phyloP scores from a whole-genome alignment of 1,140 invertebrate genomes.

The Leucophenga varia region DNA sequence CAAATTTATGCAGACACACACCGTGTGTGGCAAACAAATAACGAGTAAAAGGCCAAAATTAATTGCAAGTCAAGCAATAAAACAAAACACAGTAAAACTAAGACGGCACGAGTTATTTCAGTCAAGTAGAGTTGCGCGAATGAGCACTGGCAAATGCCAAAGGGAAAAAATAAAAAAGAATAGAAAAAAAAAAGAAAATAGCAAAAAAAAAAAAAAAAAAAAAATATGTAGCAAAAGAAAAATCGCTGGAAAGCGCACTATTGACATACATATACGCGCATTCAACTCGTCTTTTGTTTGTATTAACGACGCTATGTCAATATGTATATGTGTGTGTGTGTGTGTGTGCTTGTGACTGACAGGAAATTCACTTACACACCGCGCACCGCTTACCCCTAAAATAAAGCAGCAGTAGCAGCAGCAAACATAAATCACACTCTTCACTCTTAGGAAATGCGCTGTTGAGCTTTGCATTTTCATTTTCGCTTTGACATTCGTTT shows the following conservation, averaged over 20 bases:
- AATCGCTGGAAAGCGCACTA: conserved; percentile 54
- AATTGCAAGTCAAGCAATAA: too few species aligned
- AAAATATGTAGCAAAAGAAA: too few species aligned
- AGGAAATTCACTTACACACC: conserved; percentile 48
- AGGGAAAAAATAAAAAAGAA: conserved; percentile 17
- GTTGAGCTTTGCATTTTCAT: conserved; percentile 50
- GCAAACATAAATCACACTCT: conserved; percentile 5
- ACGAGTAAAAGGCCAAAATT: too few species aligned
- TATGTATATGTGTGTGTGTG: conserved; percentile 3
- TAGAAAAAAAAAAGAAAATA: conserved; percentile 1
- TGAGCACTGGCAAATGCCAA: conserved; percentile 24
- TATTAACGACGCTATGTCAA: too few species aligned
- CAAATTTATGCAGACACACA: too few species aligned
- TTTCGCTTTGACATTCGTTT: conserved; percentile 46
- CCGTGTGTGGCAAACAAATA: too few species aligned
- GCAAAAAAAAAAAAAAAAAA: conserved; percentile 1
- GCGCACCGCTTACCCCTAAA: conserved; percentile 11
- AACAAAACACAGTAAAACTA: too few species aligned
- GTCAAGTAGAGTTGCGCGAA: conserved; percentile 51
- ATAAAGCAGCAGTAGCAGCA: too few species aligned
- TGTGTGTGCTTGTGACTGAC: conserved; percentile 9
- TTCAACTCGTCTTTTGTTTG: too few species aligned
- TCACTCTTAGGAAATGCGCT: conserved; percentile 35
- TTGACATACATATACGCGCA: conserved; percentile 56
- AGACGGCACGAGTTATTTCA: too few species aligned